These are phyloP conservation scores for Tetrapedia diversipes DNA, from an alignment of 2,888 invertebrate species.

Conservation along the genomic window DNA sequence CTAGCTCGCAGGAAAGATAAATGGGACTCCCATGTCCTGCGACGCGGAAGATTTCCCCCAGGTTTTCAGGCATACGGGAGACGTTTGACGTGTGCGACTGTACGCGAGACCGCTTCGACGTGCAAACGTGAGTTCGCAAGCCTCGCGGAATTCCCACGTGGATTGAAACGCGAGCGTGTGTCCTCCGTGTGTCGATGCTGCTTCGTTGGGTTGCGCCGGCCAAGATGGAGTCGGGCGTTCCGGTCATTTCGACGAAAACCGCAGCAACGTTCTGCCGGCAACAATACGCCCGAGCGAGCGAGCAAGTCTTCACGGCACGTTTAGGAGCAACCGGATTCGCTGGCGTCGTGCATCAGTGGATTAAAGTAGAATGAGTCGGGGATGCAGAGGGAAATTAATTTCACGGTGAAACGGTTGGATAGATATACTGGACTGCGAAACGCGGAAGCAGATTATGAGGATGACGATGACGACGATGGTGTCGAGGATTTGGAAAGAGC, in stretches of 20 bases:
- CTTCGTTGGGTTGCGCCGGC: slow-evolving; percentile 2
- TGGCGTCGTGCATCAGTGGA: slow-evolving; percentile 42
- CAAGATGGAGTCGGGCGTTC: slow-evolving; percentile 54
- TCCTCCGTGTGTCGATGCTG: slow-evolving; percentile 23
- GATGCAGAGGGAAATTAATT: slow-evolving; percentile 29
- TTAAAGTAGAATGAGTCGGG: slow-evolving; percentile 42
- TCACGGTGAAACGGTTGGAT: neutral
- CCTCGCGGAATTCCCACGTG: slow-evolving; percentile 57
- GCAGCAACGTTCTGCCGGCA: slow-evolving; percentile 39
- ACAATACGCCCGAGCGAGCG: slow-evolving; percentile 34
- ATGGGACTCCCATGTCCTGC: slow-evolving; percentile 77
- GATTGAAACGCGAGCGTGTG: slow-evolving; percentile 43
- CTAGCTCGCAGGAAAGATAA: slow-evolving; percentile 74
- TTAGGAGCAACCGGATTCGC: slow-evolving; percentile 34
- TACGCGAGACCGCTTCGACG: slow-evolving; percentile 61
- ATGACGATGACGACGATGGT: neutral
- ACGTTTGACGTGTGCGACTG: slow-evolving; percentile 75
- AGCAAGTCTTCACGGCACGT: slow-evolving; percentile 51
- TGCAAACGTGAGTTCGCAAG: slow-evolving; percentile 61
- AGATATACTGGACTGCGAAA: neutral
- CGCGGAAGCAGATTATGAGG: slow-evolving; percentile 2
- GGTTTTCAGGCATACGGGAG: slow-evolving; percentile 78
- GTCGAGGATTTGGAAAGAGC: neutral
- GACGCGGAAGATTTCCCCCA: slow-evolving; percentile 80
- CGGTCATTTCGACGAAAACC: slow-evolving; percentile 62